Evolutionary conservation across 2,113 vertebrate genomes (phyloP).

Genomic region (Patagioenas fasciata): DNA sequence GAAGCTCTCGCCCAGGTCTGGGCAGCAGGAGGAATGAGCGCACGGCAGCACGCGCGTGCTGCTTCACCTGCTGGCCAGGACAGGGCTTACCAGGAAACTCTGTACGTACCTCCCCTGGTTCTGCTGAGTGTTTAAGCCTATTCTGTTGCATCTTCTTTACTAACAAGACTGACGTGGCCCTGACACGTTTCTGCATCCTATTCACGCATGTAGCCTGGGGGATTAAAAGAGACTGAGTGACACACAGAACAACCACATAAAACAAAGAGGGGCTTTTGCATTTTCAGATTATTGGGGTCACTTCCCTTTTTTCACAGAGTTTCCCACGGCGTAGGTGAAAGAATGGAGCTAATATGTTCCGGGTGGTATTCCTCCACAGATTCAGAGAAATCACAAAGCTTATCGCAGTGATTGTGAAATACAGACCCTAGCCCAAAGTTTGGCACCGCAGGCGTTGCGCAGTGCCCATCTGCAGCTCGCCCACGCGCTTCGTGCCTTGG

Average conservation of each 20-base stretch:
- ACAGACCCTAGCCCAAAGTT: neutral
- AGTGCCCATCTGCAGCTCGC: neutral
- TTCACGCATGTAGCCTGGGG: neutral
- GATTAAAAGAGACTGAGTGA: neutral
- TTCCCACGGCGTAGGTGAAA: neutral
- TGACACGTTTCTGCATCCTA: neutral
- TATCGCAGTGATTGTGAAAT: neutral
- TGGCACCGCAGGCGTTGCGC: rapidly evolving
- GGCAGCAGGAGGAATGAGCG: rapidly evolving
- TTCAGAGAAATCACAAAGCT: neutral
- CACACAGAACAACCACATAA: neutral
- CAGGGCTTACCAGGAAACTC: neutral
- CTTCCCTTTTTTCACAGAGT: neutral
- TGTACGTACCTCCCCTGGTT: neutral
- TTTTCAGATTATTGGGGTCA: neutral
- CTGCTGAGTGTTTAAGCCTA: neutral
- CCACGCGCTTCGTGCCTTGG: neutral
- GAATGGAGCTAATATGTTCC: neutral
- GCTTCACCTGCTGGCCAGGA: neutral
- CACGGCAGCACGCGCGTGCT: neutral
- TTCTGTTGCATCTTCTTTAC: neutral
- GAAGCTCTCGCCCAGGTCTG: neutral
- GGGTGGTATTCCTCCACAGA: neutral
- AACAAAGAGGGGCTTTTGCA: neutral
- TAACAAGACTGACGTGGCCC: neutral